phyloP scores from a whole-genome alignment of 2,797 vertebrate species.

The Crax fasciolata region DNA sequence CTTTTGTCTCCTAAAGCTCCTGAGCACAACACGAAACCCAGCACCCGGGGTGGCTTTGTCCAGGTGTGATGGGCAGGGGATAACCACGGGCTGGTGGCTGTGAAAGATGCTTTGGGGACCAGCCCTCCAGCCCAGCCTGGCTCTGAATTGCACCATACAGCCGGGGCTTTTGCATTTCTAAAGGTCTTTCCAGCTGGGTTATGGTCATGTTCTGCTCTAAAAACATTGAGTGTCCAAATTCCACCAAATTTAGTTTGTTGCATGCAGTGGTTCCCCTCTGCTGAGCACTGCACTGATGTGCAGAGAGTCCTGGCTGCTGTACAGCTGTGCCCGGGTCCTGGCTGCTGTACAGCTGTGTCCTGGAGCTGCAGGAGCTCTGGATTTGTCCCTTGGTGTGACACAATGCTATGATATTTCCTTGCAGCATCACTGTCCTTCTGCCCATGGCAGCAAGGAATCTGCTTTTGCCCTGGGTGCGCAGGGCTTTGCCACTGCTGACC shows the following conservation, averaged over 20 bases:
- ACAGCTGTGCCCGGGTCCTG: neutral
- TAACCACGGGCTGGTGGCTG: neutral
- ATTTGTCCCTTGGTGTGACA: rapidly evolving
- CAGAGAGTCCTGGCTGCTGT: neutral
- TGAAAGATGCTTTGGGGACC: neutral
- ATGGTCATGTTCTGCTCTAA: neutral
- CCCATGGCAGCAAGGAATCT: neutral
- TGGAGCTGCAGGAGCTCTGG: neutral
- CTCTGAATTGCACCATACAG: neutral
- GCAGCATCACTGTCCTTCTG: neutral
- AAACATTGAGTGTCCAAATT: neutral
- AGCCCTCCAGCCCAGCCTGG: neutral
- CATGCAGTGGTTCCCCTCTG: neutral
- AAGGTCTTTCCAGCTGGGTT: neutral
- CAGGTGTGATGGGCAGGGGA: neutral
- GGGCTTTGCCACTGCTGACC: neutral
- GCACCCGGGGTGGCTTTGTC: neutral
- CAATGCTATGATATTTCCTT: neutral
- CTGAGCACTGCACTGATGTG: neutral
- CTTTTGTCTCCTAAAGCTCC: slow-evolving; percentile 4
- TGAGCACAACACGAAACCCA: neutral
- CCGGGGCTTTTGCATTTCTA: neutral
- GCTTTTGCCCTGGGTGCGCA: rapidly evolving
- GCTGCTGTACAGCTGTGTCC: neutral
- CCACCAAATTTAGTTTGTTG: no score